Evolutionary conservation across 2,113 vertebrate genomes (phyloP).

Genomic region (Melanerpes aurifrons): DNA sequence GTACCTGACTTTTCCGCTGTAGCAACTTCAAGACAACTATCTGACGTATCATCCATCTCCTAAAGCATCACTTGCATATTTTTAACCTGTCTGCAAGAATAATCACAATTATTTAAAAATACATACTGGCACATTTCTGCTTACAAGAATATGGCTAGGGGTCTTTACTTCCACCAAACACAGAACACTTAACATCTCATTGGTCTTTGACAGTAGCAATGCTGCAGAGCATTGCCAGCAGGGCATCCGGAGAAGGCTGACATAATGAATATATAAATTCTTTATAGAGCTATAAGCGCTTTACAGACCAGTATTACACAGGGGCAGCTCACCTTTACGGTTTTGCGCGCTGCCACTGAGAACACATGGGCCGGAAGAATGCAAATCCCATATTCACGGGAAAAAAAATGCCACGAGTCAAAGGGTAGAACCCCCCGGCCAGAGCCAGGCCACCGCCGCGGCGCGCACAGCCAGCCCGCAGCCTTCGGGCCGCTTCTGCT

Average conservation of each 20-base stretch:
- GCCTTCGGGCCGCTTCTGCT: neutral
- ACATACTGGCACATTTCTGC: neutral
- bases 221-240: rapidly evolving
- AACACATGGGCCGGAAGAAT: rapidly evolving
- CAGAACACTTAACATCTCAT: neutral
- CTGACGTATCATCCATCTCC: conserved; percentile 45
- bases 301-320: neutral
- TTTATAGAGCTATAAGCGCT: neutral
- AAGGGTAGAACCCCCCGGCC: neutral
- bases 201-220: rapidly evolving
- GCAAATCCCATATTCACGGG: rapidly evolving
- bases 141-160: neutral
- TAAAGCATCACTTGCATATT: neutral
- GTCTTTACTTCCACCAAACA: neutral
- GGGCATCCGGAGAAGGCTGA: too few relatives aligned
- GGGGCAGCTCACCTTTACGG: neutral
- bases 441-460: rapidly evolving
- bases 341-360: neutral
- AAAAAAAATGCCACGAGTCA: rapidly evolving
- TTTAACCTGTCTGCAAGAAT: neutral
- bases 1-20: neutral
- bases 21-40: neutral
- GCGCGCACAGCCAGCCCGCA: neutral
- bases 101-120: neutral
- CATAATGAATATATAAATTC: neutral